Base-by-base conservation (phyloP, 2,888 invertebrate genomes). In the Ernsta delagoae region DNA sequence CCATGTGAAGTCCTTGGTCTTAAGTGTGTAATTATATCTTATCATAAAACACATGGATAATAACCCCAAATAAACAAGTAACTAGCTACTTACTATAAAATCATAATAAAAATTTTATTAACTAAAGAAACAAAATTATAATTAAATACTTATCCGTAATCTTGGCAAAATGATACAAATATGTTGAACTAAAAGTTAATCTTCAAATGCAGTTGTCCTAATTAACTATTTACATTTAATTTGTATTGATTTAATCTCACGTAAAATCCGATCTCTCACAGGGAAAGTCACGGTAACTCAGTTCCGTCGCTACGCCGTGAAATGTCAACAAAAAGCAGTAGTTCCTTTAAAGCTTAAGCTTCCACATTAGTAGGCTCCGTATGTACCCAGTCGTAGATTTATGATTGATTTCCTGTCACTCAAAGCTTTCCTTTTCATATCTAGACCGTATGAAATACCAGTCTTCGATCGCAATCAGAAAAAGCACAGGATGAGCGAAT, bases 371-470 rank as follows among this genome's bases (percentile, higher is more conserved):
- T 39, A 39, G 39, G 39, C 16, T 16, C 16, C 16, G 16, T 16
- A 16, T 1, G 16, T 16, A 16, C 16, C 16, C 36, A 36, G 5
- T 36, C 36, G 36, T 41, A 36, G 68, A 68, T 68, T 57, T 68
- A 68, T 68, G 68, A 68, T 68, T 54, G 48, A 61, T 62, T 62
- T 68, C 62, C 68, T 68, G 57, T 41, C 48, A 50, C 11, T 45
- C 45, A 11, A 31, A 50, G 62, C 61, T 68, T 68, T 68, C 68
- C 61, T 48, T 68, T 68, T 62, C 62, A 62, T 62, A 62, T 68
- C 68, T 62, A 39, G 24, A 9, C 16, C 57, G 61, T 56, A 68
- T 68, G 24, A 68, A 57, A 68, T 68, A 48, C 62, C 68, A 16
- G 31, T 63, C 6, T 57, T 48, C 57, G 48, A 63, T 68, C 50